A percentile compares a stretch with the other conserved stretches of the same genome.
These are phyloP conservation scores for Gallinago paraguaiae DNA, from an alignment of 2,113 vertebrate genomes.

Conservation along the genomic window DNA sequence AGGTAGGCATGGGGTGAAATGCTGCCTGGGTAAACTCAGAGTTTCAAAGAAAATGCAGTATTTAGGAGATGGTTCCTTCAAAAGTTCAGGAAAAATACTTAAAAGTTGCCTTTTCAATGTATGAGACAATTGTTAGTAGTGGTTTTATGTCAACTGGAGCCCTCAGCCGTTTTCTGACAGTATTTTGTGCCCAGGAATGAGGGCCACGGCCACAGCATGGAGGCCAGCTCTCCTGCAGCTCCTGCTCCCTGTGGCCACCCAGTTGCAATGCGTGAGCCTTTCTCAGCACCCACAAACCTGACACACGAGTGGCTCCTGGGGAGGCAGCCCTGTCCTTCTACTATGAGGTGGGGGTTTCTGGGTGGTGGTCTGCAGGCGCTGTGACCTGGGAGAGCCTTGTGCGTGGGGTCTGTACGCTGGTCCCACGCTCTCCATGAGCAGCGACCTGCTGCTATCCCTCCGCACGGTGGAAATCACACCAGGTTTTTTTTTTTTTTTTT, in stretches of 20 bases:
- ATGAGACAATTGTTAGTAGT: background rate
- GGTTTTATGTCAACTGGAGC: background rate
- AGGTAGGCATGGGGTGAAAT: background rate
- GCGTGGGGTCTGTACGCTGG: fast-evolving
- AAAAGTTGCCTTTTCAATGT: background rate
- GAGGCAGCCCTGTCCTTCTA: background rate
- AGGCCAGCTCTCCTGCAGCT: background rate
- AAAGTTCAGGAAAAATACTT: background rate
- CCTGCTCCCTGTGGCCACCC: background rate
- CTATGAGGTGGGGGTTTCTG: background rate
- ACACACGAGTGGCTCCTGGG: fast-evolving
- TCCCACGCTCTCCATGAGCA: background rate
- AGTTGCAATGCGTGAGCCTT: background rate
- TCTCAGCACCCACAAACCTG: background rate
- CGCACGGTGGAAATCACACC: background rate
- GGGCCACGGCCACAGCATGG: fast-evolving
- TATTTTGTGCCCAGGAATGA: background rate
- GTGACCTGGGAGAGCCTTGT: background rate
- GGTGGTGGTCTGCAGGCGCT: background rate
- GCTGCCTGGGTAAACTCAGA: background rate
- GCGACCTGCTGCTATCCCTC: fast-evolving
- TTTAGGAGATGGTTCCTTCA: background rate
- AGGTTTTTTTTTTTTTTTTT: background rate
- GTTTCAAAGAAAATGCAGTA: background rate
- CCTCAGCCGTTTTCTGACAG: background rate